Evolutionary conservation across 2,888 invertebrate species (phyloP).

Genomic region (Epistrophe eligans): DNA sequence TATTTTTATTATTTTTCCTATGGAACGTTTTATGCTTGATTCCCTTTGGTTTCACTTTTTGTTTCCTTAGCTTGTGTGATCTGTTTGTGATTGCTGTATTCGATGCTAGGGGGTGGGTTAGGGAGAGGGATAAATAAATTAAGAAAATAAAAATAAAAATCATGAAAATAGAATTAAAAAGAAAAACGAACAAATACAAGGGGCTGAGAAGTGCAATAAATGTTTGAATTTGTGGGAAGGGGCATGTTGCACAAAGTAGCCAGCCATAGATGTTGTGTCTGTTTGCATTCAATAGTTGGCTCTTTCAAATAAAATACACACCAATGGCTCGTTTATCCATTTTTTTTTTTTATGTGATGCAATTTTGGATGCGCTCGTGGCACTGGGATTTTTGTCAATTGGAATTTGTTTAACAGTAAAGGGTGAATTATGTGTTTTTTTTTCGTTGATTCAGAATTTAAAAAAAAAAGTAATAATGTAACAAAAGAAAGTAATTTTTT

Average conservation of each 20-base stretch:
- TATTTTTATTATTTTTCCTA: constrained; percentile 19
- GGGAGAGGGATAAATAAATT: constrained; percentile 66
- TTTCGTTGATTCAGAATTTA: too few relatives aligned
- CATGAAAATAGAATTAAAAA: constrained; percentile 26
- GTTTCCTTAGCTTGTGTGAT: constrained; percentile 52
- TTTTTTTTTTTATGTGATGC: constrained; percentile 18
- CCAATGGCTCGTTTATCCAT: constrained; percentile 23
- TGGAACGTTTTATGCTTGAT: constrained; percentile 41
- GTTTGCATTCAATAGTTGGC: constrained; percentile 40
- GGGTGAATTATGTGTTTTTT: neutral
- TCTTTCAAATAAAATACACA: constrained; percentile 43
- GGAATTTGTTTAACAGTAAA: neutral
- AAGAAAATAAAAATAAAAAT: constrained; percentile 55
- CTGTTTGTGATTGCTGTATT: constrained; percentile 69
- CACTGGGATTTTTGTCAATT: neutral
- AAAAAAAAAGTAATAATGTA: too few relatives aligned
- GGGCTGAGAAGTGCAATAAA: constrained; percentile 51
- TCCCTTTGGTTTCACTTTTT: constrained; percentile 53
- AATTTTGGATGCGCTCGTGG: constrained; percentile 28
- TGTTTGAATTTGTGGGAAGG: constrained; percentile 2
- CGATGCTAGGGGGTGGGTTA: constrained; percentile 7
- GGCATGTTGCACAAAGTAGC: constrained; percentile 27
- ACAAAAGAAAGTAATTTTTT: too few relatives aligned
- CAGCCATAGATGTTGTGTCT: neutral
- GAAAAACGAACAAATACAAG: neutral